Evolutionary conservation across 2,797 vertebrate species (phyloP).

Genomic region (Halcyon chelicuti): DNA sequence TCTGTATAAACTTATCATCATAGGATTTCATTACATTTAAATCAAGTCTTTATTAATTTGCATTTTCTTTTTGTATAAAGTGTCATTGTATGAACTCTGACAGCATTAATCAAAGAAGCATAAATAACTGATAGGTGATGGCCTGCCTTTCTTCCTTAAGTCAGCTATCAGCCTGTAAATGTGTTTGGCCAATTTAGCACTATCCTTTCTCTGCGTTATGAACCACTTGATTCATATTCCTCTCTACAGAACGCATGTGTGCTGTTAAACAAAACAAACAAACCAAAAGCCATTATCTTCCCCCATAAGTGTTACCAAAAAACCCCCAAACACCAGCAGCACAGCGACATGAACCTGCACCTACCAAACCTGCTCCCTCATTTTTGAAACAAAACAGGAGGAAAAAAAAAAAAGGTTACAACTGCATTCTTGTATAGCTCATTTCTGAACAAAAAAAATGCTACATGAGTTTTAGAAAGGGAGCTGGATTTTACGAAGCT

Average conservation of each 20-base stretch:
- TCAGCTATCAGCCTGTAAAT: not conserved
- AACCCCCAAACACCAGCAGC: not conserved
- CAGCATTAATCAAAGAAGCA: constrained; percentile 7
- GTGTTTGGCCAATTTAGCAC: not conserved
- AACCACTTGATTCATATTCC: not conserved
- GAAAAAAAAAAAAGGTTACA: not conserved
- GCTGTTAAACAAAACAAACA: not conserved
- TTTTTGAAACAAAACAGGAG: not conserved
- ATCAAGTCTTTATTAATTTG: not conserved
- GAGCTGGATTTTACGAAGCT: not conserved
- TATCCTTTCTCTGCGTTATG: not conserved
- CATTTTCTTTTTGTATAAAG: constrained; percentile 16
- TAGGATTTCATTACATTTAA: not conserved
- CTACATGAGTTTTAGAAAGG: not conserved
- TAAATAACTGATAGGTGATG: not conserved
- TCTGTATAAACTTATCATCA: not conserved
- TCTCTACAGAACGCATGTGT: not conserved
- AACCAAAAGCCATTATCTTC: not conserved
- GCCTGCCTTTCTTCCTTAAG: not conserved
- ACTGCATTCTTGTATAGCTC: not conserved
- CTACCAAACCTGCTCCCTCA: not conserved
- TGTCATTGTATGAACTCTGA: not conserved
- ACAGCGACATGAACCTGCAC: not conserved
- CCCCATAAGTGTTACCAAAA: not conserved
- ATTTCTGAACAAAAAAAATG: not conserved